Evolutionary conservation across 2,888 invertebrate species (phyloP).

Genomic region (Drosophila falleni): DNA sequence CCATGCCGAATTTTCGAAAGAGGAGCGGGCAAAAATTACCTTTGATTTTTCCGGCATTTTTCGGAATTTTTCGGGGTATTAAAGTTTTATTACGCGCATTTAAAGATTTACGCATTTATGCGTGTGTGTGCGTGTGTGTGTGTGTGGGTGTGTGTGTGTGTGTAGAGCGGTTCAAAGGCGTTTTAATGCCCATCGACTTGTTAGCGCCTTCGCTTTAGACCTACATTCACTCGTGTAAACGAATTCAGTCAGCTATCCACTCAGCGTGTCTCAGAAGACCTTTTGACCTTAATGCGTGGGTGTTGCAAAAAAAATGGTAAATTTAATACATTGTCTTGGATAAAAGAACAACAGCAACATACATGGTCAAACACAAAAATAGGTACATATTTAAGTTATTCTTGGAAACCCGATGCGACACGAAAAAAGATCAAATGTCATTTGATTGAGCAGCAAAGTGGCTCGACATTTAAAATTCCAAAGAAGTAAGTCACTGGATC

Average conservation of each 20-base stretch:
- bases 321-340: slow-evolving; percentile 42
- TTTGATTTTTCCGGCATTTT: slow-evolving; percentile 53
- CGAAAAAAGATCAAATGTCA: slow-evolving; percentile 42
- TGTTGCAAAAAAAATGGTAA: slow-evolving; percentile 33
- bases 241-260: neutral
- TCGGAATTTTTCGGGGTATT: slow-evolving; percentile 50
- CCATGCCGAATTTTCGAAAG: slow-evolving; percentile 5
- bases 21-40: slow-evolving; percentile 15
- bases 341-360: slow-evolving; percentile 9
- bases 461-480: slow-evolving; percentile 6
- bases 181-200: slow-evolving; percentile 49
- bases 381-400: neutral
- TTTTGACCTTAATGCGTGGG: neutral
- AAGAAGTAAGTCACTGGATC: slow-evolving; percentile 25
- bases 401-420: slow-evolving; percentile 6
- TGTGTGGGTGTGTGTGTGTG: slow-evolving; percentile 9
- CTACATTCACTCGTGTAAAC: neutral
- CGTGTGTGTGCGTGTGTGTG: slow-evolving; percentile 11
- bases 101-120: slow-evolving; percentile 21
- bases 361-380: neutral
- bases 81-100: slow-evolving; percentile 50
- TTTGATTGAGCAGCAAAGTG: slow-evolving; percentile 38
- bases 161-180: slow-evolving; percentile 35
- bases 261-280: slow-evolving; percentile 16
- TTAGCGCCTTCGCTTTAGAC: slow-evolving; percentile 35